Base-by-base conservation (phyloP, 2,113 vertebrate species). In the Mormyrus lacerda region DNA sequence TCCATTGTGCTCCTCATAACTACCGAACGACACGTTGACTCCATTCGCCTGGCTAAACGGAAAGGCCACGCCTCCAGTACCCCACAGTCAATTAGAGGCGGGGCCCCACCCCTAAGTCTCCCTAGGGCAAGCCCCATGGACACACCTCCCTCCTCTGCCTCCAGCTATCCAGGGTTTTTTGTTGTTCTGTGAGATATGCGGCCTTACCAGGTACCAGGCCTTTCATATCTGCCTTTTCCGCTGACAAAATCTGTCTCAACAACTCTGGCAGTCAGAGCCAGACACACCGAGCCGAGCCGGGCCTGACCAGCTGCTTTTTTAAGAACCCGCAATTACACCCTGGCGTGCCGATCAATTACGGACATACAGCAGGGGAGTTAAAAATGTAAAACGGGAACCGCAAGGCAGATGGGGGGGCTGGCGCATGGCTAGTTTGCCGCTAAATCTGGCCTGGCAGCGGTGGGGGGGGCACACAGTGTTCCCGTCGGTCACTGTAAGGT, bases 271-370 rank as follows among this genome's bases (percentile, higher is more conserved):
- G 90, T 91, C 90, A 91, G 91, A 90, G 91, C 90, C 88, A 89
- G 83, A 79, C 39, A 65, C 51, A 21, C 82, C 89, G 85, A 90
- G 17, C 82, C 89, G 73, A 90, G 42, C 88, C 91, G 89, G 87
- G 89, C 85, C 87, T 91, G 93, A 91, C 92, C 92, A 88, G 53
- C 86, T 21, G 76, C 85, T 84, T 91, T 90, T 91, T 90, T 87
- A 91, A 91, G 94, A 91, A 88, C 91, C 90, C 44, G 88, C 91
- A 92, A 93, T 93, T 92, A 93, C 65, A 87, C 88, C 35, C 83
- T 88, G 90, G 89, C 89, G 85, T 85, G 90, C 89, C 79, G 89
- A 91, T 91, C 92, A 93, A 93, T 93, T 92, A 91, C 79, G 85
- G 83, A 51, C 65, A 44, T 84, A 83, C 84, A 44, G 91, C 79